Conservation (phyloP, 2,888 invertebrate species). For the Chalcis sispes region DNA sequence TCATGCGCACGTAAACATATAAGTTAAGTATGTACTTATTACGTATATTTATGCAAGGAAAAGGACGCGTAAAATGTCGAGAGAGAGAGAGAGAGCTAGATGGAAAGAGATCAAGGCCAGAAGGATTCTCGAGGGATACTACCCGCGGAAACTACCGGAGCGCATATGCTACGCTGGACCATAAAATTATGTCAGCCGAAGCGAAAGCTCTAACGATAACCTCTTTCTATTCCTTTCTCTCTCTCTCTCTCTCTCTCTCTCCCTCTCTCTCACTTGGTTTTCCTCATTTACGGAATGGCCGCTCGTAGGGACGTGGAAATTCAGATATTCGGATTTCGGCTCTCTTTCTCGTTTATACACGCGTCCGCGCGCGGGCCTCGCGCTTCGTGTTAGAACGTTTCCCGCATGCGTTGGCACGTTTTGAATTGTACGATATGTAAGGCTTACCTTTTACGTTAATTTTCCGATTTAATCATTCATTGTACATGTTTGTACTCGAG, state of each 20-base stretch:
- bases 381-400: too few species aligned
- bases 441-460: too few species aligned
- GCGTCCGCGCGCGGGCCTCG: not conserved
- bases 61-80: constrained; percentile 16
- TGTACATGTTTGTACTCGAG: too few species aligned
- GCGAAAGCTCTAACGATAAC: constrained; percentile 10
- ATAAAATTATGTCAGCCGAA: constrained; percentile 45
- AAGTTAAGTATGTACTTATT: not conserved
- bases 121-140: constrained; percentile 24
- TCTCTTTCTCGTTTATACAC: constrained; percentile 4
- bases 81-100: not conserved
- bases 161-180: not conserved
- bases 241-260: too few species aligned
- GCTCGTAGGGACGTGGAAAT: constrained; percentile 35
- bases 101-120: not conserved
- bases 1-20: constrained; percentile 2
- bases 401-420: too few species aligned
- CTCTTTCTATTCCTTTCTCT: constrained; percentile 27
- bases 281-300: constrained; percentile 43
- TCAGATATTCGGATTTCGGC: constrained; percentile 38
- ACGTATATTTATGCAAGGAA: not conserved
- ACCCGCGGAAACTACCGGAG: not conserved
- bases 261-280: constrained; percentile 33
- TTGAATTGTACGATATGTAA: too few species aligned
- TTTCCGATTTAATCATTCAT: too few species aligned